These are phyloP conservation scores for Mormyrops boulengeri DNA, from an alignment of 2,797 vertebrate species.

Conservation along the genomic window DNA sequence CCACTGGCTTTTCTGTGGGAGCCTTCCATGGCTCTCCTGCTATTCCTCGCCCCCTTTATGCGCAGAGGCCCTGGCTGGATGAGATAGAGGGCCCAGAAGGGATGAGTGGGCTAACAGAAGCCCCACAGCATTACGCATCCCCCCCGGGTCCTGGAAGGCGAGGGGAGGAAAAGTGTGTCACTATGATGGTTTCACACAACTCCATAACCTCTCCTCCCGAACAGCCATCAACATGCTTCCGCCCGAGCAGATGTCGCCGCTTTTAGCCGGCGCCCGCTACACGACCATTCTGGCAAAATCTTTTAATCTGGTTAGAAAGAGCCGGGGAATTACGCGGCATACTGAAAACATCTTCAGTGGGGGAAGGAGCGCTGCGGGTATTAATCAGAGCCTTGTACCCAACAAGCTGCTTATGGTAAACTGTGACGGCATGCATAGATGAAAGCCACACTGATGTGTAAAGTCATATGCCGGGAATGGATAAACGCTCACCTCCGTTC, in stretches of 20 bases:
- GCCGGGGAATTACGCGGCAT: constrained; percentile 36
- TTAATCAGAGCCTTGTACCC: constrained; percentile 9
- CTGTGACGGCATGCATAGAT: background rate
- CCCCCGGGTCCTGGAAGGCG: background rate
- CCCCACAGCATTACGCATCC: background rate
- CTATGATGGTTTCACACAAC: constrained; percentile 15
- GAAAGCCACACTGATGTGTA: background rate
- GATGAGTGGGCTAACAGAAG: background rate
- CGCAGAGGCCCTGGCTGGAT: background rate
- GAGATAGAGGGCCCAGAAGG: background rate
- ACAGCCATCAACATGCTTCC: background rate
- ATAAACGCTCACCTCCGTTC: background rate
- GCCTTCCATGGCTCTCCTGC: background rate
- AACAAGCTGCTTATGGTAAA: constrained; percentile 15
- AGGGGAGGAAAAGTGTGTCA: background rate
- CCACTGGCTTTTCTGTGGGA: background rate
- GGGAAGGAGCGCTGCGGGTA: constrained; percentile 27
- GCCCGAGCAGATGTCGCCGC: background rate
- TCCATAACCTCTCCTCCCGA: background rate
- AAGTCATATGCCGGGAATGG: background rate
- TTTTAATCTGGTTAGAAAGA: constrained; percentile 43
- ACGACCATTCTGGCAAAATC: constrained; percentile 33
- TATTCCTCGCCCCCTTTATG: background rate
- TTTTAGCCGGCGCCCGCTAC: background rate
- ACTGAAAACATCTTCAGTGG: constrained; percentile 11